Evolutionary conservation across 2,888 invertebrate genomes (phyloP).

Genomic region (Blera fallax): DNA sequence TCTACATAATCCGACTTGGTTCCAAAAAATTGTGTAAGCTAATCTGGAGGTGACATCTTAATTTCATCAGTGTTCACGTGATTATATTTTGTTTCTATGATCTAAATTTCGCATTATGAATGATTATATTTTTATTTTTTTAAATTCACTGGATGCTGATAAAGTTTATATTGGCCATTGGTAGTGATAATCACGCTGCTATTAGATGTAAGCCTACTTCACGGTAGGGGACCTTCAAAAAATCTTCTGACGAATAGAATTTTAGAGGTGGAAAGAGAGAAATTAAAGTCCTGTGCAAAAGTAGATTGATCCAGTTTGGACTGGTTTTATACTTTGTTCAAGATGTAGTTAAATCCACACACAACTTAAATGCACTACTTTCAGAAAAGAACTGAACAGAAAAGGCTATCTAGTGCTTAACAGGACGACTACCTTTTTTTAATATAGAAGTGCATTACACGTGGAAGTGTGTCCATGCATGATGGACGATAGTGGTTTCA

Average conservation of each 20-base stretch:
- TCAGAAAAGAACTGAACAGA: constrained; percentile 39
- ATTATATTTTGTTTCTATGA: constrained; percentile 5
- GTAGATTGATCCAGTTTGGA: constrained; percentile 12
- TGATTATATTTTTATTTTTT: neutral
- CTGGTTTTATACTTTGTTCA: neutral
- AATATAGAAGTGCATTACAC: constrained; percentile 38
- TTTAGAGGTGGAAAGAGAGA: neutral
- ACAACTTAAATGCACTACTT: constrained; percentile 14
- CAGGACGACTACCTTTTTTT: constrained; percentile 10
- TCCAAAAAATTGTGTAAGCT: neutral
- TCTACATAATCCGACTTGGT: neutral
- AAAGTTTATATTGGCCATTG: neutral
- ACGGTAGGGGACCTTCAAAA: neutral
- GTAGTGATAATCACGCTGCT: constrained; percentile 25
- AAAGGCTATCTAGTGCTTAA: neutral
- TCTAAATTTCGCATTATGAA: constrained; percentile 29
- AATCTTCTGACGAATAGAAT: neutral
- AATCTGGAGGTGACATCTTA: neutral
- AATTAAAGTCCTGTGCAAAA: neutral
- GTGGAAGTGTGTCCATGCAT: constrained; percentile 18
- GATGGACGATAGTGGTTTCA: constrained; percentile 28
- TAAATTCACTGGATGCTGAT: constrained; percentile 18
- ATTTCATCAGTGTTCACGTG: neutral
- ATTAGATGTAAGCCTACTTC: constrained; percentile 1
- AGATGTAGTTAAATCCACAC: constrained; percentile 3